phyloP scores from a whole-genome alignment of 2,888 invertebrate genomes.

The Eudasyphora cyanicolor region DNA sequence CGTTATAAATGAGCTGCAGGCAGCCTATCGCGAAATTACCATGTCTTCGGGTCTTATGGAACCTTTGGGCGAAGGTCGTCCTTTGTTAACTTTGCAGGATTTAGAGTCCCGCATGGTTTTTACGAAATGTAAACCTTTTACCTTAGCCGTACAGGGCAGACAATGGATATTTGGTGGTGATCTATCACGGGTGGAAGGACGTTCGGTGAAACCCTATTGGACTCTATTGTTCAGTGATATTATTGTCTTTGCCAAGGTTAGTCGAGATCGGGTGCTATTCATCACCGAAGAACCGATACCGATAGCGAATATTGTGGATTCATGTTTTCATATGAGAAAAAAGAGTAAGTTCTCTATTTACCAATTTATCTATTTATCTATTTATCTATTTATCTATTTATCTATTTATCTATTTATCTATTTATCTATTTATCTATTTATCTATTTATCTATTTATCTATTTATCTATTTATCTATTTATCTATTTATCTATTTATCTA shows the following conservation, averaged over 20 bases:
- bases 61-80: slow-evolving; percentile 90
- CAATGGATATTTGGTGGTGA: slow-evolving; percentile 96
- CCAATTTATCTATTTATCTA: too few relatives aligned
- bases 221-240: slow-evolving; percentile 91
- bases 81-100: slow-evolving; percentile 90
- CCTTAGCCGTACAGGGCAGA: slow-evolving; percentile 89
- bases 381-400: too few relatives aligned
- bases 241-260: slow-evolving; percentile 91
- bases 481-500: too few relatives aligned
- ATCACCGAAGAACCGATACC: slow-evolving; percentile 93
- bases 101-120: slow-evolving; percentile 93
- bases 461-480: too few relatives aligned
- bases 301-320: slow-evolving; percentile 88
- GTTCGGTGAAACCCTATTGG: slow-evolving; percentile 91
- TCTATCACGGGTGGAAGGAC: slow-evolving; percentile 89
- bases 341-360: too few relatives aligned
- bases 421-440: too few relatives aligned
- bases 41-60: slow-evolving; percentile 93
- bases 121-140: slow-evolving; percentile 94
- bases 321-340: slow-evolving; percentile 92
- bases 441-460: too few relatives aligned
- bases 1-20: slow-evolving; percentile 81
- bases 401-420: too few relatives aligned
- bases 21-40: slow-evolving; percentile 90
- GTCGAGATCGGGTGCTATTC: slow-evolving; percentile 91